These are phyloP conservation scores for Rhinoderma darwinii DNA, from an alignment of 2,113 vertebrate genomes.

Conservation along the genomic window DNA sequence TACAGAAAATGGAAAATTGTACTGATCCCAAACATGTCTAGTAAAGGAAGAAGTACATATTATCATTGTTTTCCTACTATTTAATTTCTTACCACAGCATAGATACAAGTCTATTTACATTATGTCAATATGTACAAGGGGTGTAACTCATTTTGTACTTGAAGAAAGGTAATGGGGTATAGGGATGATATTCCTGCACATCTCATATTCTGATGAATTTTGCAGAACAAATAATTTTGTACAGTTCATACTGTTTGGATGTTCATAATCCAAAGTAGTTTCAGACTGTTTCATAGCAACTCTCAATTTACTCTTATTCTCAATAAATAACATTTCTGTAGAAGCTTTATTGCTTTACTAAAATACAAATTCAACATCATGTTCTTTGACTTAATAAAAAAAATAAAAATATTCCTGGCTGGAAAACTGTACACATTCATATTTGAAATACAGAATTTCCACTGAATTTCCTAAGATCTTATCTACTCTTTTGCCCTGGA, in stretches of 20 bases:
- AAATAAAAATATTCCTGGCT: too few species aligned
- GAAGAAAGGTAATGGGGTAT: neutral
- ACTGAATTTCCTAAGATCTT: neutral
- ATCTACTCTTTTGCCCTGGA: neutral
- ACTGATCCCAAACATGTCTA: neutral
- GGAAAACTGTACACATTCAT: neutral
- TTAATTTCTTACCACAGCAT: neutral
- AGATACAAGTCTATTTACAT: neutral
- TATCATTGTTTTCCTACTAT: neutral
- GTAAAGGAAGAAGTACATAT: neutral
- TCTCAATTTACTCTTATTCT: neutral
- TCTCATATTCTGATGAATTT: neutral
- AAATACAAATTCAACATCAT: neutral
- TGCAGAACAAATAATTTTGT: neutral
- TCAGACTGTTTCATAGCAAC: neutral
- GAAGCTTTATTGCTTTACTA: neutral
- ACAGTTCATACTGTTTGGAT: neutral
- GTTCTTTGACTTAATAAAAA: neutral
- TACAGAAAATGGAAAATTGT: neutral
- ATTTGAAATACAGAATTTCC: neutral
- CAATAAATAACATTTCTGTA: neutral
- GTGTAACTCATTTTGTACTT: too few species aligned
- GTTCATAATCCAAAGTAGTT: neutral
- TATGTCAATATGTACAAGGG: neutral
- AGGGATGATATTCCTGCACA: neutral